These are phyloP conservation scores for Plodia interpunctella DNA, from an alignment of 1,140 invertebrate species.

Conservation along the genomic window DNA sequence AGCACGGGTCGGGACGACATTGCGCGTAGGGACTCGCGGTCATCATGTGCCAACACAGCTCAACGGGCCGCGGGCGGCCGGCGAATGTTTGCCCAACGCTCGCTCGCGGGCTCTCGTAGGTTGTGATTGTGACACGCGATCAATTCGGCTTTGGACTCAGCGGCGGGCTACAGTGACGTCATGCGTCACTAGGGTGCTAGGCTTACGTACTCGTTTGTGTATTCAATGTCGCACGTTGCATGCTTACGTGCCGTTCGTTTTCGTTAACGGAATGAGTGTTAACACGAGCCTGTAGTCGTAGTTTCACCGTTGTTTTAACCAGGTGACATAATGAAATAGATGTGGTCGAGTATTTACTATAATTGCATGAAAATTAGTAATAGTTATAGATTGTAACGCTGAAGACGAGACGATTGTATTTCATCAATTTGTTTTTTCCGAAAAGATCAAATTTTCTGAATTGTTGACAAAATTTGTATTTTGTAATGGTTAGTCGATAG, in stretches of 20 bases:
- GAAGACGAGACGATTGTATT: conserved; percentile 21
- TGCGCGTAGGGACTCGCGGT: conserved; percentile 28
- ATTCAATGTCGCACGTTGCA: conserved; percentile 37
- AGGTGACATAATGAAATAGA: conserved; percentile 22
- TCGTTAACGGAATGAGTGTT: conserved; percentile 32
- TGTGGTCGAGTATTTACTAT: conserved; percentile 26
- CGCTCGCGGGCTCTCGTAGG: too few relatives aligned
- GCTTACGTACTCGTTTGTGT: conserved; percentile 34
- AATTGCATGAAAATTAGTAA: conserved; percentile 56
- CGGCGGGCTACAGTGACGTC: too few relatives aligned
- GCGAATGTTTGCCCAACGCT: too few relatives aligned
- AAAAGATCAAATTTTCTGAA: neutral
- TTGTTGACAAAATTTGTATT: neutral
- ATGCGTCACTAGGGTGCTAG: conserved; percentile 34
- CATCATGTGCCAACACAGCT: conserved; percentile 41
- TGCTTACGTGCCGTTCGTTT: conserved; percentile 42
- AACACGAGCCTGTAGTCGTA: conserved; percentile 31
- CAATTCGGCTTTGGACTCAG: too few relatives aligned
- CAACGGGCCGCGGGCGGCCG: conserved; percentile 13
- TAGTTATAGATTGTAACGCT: conserved; percentile 48
- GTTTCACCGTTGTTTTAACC: conserved; percentile 25
- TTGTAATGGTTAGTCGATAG: conserved; percentile 7
- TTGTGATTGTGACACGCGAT: too few relatives aligned
- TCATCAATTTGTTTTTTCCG: neutral
- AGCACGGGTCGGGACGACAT: conserved; percentile 64